Base-by-base conservation (phyloP, 1,140 invertebrate species). In the Scylla paramamosain region DNA sequence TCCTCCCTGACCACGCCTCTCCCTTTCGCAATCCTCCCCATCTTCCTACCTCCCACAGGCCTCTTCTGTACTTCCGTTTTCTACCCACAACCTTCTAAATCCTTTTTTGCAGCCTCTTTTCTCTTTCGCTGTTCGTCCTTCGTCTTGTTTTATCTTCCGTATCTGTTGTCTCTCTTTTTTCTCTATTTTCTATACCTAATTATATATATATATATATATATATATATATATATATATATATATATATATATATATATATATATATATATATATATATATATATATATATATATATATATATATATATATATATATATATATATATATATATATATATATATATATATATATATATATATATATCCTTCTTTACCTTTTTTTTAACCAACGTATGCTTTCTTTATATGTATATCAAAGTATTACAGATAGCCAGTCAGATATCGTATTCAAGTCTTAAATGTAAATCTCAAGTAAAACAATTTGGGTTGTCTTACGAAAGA, bases 261-360 rank as follows among this genome's bases (percentile, higher is more conserved):
- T 91, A 31, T 90, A 67, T 48, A 59, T 91, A 67, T 91, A 67
- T n/a, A 46, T 91, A 91, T 91, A 91, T 91, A 91, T 91, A 91
- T 91, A 45, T 91, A 91, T 91, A 91, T 91, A 25, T 90, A 90
- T 90, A 6, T 45, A 90, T 90, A 90, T 39, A 90, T 90, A 90
- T 45, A 32, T 32, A 45, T 45, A 90, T 4, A 48, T 48, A 48
- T 48, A 48, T 48, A 48, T 48, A 48, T 48, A 48, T 48, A 48
- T 48, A 48, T 7, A 7, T 48, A 48, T 48, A 48, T 48, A 48
- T 48, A 48, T 48, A 48, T 48, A 48, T 48, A 48, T 48, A 48
- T 7, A 7, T 48, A 48, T 48, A 48, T 48, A 48, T 48, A 48
- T 48, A 48, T 48, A 48, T 48, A 48, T 48, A 48, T 48, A 48